phyloP scores from a whole-genome alignment of 35 echinoderm and acorn worm genomes.

The Lytechinus pictus region DNA sequence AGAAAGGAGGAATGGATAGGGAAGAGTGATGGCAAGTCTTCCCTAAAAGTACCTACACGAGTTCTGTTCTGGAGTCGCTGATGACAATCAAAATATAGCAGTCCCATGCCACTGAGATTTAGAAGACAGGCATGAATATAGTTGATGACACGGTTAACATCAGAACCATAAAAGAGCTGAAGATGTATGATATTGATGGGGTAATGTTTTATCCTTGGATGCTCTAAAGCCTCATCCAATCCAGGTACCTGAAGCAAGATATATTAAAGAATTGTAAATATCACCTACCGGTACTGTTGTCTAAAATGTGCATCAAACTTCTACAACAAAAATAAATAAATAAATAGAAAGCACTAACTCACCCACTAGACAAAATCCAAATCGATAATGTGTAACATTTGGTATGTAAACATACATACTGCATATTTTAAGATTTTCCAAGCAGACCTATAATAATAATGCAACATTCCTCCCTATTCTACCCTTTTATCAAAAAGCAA shows the following conservation, averaged over 20 bases:
- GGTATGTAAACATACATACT: no score
- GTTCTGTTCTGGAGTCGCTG: neutral
- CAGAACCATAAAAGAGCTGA: neutral
- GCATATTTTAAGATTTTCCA: no score
- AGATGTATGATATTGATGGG: neutral
- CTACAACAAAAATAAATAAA: no score
- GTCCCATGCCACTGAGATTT: constrained; percentile 21
- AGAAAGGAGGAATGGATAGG: neutral
- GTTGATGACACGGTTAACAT: neutral
- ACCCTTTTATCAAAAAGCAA: no score
- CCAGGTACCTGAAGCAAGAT: neutral
- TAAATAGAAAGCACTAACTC: no score
- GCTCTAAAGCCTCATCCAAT: neutral
- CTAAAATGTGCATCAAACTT: no score
- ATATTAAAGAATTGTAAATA: neutral
- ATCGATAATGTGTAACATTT: no score
- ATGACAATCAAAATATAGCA: neutral
- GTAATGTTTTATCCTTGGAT: neutral
- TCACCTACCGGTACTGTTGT: no score
- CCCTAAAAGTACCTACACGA: neutral
- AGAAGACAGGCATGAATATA: neutral
- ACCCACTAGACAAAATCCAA: no score
- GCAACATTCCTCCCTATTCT: no score
- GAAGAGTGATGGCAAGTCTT: neutral
- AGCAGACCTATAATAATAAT: no score